A percentile compares a stretch with the other conserved stretches of the same genome.
These are phyloP conservation scores for Brachypterus glaber DNA, from an alignment of 2,888 invertebrate species.

Conservation along the genomic window DNA sequence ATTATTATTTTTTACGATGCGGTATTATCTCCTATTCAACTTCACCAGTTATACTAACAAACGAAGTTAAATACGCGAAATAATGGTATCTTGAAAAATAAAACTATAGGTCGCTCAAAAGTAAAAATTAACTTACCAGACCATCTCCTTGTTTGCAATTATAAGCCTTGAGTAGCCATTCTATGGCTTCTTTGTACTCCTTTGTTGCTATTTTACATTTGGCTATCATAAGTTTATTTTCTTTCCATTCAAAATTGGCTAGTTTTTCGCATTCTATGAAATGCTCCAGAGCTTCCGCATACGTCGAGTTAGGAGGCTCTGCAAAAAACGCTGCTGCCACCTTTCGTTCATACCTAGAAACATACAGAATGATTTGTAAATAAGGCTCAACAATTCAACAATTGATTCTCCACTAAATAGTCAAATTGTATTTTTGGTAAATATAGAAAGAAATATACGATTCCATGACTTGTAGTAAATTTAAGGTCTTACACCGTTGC, in stretches of 20 bases:
- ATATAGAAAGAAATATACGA: not conserved
- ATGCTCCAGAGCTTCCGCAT: conserved; percentile 50
- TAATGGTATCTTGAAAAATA: not conserved
- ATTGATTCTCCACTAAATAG: not conserved
- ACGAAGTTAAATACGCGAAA: no score
- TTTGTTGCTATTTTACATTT: conserved; percentile 47
- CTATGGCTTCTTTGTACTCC: conserved; percentile 42
- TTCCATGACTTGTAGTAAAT: no score
- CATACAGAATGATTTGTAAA: conserved; percentile 3
- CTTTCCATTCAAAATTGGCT: conserved; percentile 45
- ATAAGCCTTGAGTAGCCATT: conserved; percentile 40
- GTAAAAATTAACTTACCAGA: conserved; percentile 20
- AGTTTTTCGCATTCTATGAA: conserved; percentile 48
- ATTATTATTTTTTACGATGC: no score
- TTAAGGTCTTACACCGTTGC: no score
- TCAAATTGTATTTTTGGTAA: not conserved
- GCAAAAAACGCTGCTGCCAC: conserved; percentile 55
- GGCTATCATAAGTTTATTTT: conserved; percentile 48
- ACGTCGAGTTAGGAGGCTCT: conserved; percentile 51
- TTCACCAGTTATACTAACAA: no score
- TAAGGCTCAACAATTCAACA: not conserved
- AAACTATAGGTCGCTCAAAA: not conserved
- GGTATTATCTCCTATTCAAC: conserved; percentile 8
- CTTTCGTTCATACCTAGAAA: conserved; percentile 53
- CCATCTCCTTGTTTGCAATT: conserved; percentile 18